Evolutionary conservation across 1,140 invertebrate species (phyloP), one percentile per base, ranked within the genome.

Genomic region (Sipha flava): DNA sequence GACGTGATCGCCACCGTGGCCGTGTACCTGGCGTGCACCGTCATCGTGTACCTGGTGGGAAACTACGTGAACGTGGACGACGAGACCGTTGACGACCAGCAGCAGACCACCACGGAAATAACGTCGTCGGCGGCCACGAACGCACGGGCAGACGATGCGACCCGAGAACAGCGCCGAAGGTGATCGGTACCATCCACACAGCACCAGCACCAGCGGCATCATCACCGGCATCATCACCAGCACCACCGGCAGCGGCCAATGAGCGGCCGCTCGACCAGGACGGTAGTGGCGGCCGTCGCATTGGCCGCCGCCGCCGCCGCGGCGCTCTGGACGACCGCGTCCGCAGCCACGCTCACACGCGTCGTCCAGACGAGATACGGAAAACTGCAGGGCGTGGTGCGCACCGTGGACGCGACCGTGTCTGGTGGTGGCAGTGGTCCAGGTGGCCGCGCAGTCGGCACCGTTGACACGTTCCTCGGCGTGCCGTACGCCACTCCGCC

Each of bases 401-500:
- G 92, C 81, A 90, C 92, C 2, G 90, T 93, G 88, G 92, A 93
- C 83, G 62, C 23, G 31, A 3, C 43, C 16, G 49, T 12, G 1
- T 21, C 57, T 5, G 93, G 93, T 6, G 85, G 93, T 2, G 89
- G 93, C n/a, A 79, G 85, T 91, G 85, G 93, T 93, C 6, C 85
- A 93, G 1, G 89, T 92, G 83, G 57, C 18, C n/a, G 21, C 26
- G 0, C n/a, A 37, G 16, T 23, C 90, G 81, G 88, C 90, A 89
- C 91, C 79, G 87, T 93, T 21, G 93, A 96, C 85, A 93, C 95
- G 57, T 98, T 96, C 85, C 88, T 97, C 4, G 96, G 96, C 0
- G 93, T 98, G 54, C 95, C 95, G 0, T 98, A 98, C 85, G 97
- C 96, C 2, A 94, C 95, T 14, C 92, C 96, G 21, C 96, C 95